These are phyloP conservation scores for Phyllostomus hastatus DNA, from an alignment of 2,113 vertebrate species.

Conservation along the genomic window DNA sequence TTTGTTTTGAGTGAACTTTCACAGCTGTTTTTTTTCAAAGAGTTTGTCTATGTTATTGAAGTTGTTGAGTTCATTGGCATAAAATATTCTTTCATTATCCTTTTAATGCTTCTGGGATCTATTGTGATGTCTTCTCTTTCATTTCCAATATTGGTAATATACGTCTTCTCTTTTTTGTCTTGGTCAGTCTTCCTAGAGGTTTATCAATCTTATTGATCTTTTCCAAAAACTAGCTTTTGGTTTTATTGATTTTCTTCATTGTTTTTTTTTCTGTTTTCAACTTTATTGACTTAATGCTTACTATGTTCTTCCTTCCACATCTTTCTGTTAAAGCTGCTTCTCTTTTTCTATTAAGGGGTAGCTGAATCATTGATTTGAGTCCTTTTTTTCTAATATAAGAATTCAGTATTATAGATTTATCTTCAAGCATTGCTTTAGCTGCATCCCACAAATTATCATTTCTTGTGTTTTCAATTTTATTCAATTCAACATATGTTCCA, in stretches of 20 bases:
- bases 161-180: neutral
- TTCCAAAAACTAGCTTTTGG: neutral
- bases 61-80: neutral
- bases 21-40: neutral
- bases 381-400: neutral
- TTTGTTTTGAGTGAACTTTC: conserved; percentile 1
- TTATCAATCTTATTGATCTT: neutral
- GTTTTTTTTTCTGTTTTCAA: conserved; percentile 10
- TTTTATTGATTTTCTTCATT: neutral
- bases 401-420: neutral
- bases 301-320: neutral
- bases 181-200: neutral
- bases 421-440: neutral
- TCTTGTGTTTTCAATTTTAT: neutral
- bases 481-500: neutral
- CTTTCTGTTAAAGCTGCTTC: neutral
- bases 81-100: neutral
- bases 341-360: neutral
- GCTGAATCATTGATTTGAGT: neutral
- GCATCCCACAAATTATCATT: neutral
- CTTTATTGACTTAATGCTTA: neutral
- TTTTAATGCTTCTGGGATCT: neutral
- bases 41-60: conserved; percentile 1
- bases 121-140: neutral
- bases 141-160: neutral